A percentile compares a stretch with the other conserved stretches of the same genome.
Evolutionary conservation across 2,113 vertebrate genomes (phyloP).

Genomic region (Dascyllus trimaculatus): DNA sequence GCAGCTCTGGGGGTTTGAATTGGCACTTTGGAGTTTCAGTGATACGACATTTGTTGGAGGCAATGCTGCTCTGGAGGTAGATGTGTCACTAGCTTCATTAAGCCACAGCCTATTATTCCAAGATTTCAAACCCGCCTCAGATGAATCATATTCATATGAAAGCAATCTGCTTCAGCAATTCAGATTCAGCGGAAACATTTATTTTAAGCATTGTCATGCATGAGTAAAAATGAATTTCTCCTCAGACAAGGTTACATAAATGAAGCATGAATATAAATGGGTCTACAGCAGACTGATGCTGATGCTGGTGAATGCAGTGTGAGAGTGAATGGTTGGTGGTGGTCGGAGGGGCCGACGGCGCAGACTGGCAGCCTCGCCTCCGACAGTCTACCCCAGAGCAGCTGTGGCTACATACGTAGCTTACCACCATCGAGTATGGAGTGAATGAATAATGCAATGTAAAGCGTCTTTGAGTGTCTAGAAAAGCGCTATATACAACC

Average conservation of each 20-base stretch:
- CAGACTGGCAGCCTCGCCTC: too few species aligned
- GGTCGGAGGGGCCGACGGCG: too few species aligned
- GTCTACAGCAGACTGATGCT: slow-evolving; percentile 9
- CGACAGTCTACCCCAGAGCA: too few species aligned
- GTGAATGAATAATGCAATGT: too few species aligned
- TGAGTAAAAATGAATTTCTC: slow-evolving; percentile 24
- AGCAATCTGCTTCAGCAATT: slow-evolving; percentile 18
- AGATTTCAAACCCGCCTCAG: not conserved
- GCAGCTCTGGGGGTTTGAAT: slow-evolving; percentile 16
- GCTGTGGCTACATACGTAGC: too few species aligned
- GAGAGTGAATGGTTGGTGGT: too few species aligned
- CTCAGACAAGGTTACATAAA: slow-evolving; percentile 25
- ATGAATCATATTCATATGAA: slow-evolving; percentile 3
- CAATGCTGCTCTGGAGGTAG: slow-evolving; percentile 4
- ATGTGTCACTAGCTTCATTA: slow-evolving; percentile 33
- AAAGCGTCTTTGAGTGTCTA: too few species aligned
- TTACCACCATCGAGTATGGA: too few species aligned
- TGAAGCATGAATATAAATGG: slow-evolving; percentile 27
- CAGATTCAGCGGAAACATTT: slow-evolving; percentile 21
- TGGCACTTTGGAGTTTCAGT: slow-evolving; percentile 31
- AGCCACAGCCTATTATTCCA: slow-evolving; percentile 9
- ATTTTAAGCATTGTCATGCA: slow-evolving; percentile 10
- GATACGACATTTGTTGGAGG: slow-evolving; percentile 29
- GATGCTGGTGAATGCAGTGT: too few species aligned
- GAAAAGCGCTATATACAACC: too few species aligned